Percentiles rank a stretch among this genome's conserved stretches.
Evolutionary conservation across 2,797 vertebrate species (phyloP).

Genomic region (Cuculus canorus): DNA sequence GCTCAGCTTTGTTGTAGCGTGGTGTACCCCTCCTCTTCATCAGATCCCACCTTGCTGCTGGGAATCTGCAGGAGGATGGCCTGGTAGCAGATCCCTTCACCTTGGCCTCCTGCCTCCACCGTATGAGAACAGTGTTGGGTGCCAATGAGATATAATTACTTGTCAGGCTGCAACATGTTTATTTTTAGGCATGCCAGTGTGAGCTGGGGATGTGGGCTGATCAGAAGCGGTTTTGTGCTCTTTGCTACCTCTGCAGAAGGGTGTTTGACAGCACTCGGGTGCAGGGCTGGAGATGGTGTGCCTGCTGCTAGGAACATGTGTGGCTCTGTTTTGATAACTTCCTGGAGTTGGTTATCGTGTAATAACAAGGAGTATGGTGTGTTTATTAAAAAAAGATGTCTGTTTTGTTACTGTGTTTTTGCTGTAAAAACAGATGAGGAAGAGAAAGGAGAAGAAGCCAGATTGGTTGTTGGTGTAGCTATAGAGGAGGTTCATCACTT

Average conservation of each 20-base stretch:
- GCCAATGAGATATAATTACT: neutral
- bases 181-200: slow-evolving; percentile 20
- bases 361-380: slow-evolving; percentile 1
- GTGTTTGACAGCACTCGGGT: neutral
- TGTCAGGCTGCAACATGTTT: slow-evolving; percentile 35
- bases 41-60: accelerated
- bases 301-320: neutral
- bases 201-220: slow-evolving; percentile 8
- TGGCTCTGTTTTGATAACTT: slow-evolving; percentile 33
- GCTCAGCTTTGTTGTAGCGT: accelerated
- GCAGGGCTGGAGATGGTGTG: neutral
- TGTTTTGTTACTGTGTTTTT: slow-evolving; percentile 13
- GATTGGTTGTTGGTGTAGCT: neutral
- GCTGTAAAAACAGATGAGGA: neutral
- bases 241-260: neutral
- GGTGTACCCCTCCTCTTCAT: neutral
- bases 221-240: neutral
- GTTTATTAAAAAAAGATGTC: slow-evolving; percentile 42
- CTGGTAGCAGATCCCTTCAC: neutral
- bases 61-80: neutral
- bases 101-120: slow-evolving; percentile 5
- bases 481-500: neutral
- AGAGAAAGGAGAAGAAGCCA: neutral
- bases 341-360: neutral
- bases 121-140: neutral